phyloP scores from a whole-genome alignment of 2,797 vertebrate genomes.

The Eptatretus atami region DNA sequence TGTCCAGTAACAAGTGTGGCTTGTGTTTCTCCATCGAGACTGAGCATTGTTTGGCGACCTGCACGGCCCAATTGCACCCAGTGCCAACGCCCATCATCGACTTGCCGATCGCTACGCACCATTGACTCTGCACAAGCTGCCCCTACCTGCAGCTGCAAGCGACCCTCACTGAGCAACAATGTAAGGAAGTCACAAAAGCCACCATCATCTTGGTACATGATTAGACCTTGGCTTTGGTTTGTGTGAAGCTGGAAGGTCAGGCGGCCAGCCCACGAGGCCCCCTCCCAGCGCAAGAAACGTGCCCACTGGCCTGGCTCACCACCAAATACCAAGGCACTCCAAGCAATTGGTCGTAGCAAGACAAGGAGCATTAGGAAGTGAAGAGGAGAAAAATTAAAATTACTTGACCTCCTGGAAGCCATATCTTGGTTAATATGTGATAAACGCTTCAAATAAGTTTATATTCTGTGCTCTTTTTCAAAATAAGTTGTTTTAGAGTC shows the following conservation, averaged over 20 bases:
- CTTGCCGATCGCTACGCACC: constrained; percentile 27
- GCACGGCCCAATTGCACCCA: constrained; percentile 33
- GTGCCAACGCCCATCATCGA: constrained; percentile 60
- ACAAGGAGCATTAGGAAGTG: no score
- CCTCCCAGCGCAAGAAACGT: constrained; percentile 48
- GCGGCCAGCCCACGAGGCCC: constrained; percentile 21
- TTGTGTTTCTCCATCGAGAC: constrained; percentile 44
- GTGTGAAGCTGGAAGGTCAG: constrained; percentile 60
- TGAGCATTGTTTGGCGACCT: constrained; percentile 28
- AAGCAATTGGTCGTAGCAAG: no score
- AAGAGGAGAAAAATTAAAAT: no score
- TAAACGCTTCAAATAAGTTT: no score
- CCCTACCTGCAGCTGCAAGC: constrained; percentile 45
- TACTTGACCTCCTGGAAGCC: no score
- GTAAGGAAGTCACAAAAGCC: constrained; percentile 73
- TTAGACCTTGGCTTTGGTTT: constrained; percentile 36
- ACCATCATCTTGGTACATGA: constrained; percentile 64
- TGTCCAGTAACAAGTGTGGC: constrained; percentile 11
- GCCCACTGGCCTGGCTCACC: constrained; percentile 70
- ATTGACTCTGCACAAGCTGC: constrained; percentile 61
- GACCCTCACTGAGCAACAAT: constrained; percentile 37
- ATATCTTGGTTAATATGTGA: no score
- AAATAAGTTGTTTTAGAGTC: no score
- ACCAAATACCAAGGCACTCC: constrained; percentile 33
- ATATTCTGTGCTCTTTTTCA: no score